Percentiles rank a stretch among this genome's conserved stretches.
phyloP scores from a whole-genome alignment of 2,797 vertebrate species.

The Kryptolebias ocellatus region DNA sequence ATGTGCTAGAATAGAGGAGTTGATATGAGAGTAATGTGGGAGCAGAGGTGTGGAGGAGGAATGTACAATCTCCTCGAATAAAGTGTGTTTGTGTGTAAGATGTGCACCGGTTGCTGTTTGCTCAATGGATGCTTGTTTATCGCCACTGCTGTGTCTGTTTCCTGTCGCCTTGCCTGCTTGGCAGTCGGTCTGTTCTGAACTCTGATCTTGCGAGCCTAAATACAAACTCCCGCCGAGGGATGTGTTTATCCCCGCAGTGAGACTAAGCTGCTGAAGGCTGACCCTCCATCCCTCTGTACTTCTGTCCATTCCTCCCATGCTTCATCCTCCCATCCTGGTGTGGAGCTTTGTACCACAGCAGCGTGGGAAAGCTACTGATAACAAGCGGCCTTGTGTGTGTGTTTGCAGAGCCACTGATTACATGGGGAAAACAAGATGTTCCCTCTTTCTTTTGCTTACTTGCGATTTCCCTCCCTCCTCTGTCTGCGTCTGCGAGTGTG shows the following conservation, averaged over 20 bases:
- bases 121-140: constrained; percentile 62
- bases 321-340: constrained; percentile 74
- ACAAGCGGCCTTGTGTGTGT: constrained; percentile 77
- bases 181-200: constrained; percentile 66
- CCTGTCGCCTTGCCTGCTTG: constrained; percentile 52
- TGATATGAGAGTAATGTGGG: constrained; percentile 67
- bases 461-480: constrained; percentile 33
- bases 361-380: constrained; percentile 82
- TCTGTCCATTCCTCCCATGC: constrained; percentile 69
- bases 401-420: constrained; percentile 75
- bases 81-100: constrained; percentile 44
- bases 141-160: constrained; percentile 53
- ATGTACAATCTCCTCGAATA: constrained; percentile 46
- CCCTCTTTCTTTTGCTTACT: constrained; percentile 61
- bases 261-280: constrained; percentile 71
- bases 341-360: constrained; percentile 75
- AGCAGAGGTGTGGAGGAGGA: constrained; percentile 71
- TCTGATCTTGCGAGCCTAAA: constrained; percentile 71
- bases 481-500: constrained; percentile 39
- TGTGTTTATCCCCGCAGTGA: constrained; percentile 76
- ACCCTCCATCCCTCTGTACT: constrained; percentile 75
- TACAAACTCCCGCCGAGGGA: constrained; percentile 64
- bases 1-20: constrained; percentile 62
- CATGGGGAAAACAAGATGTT: constrained; percentile 73
- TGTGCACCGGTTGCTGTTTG: constrained; percentile 43